Evolutionary conservation across 2,113 vertebrate genomes (phyloP).

Genomic region (Arvicanthis niloticus): DNA sequence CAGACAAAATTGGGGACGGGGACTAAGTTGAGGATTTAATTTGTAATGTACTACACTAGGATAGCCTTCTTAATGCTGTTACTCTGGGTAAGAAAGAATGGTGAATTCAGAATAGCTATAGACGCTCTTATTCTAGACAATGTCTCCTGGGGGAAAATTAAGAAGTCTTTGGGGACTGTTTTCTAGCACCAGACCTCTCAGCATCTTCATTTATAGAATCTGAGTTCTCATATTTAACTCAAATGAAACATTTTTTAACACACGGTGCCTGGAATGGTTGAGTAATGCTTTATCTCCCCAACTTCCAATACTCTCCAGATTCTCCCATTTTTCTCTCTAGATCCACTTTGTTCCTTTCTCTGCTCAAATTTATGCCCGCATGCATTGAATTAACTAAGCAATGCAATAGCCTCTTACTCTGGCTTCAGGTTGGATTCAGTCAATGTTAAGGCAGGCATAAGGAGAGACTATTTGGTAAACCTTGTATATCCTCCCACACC

Average conservation of each 20-base stretch:
- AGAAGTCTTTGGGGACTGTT: not conserved
- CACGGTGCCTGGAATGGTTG: not conserved
- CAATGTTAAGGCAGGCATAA: not conserved
- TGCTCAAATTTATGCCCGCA: not conserved
- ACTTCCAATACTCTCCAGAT: not conserved
- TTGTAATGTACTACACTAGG: not conserved
- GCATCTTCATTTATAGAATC: not conserved
- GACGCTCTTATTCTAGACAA: not conserved
- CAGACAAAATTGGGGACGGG: not conserved
- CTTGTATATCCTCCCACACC: not conserved
- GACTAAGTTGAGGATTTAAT: not conserved
- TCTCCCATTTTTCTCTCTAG: conserved; percentile 3
- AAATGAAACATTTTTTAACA: not conserved
- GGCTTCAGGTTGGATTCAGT: conserved; percentile 27
- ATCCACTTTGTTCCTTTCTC: not conserved
- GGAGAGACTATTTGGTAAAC: not conserved
- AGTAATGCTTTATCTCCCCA: not conserved
- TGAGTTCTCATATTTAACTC: not conserved
- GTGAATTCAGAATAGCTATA: not conserved
- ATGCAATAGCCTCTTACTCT: not conserved
- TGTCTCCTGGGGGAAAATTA: not conserved
- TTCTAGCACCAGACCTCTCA: not conserved
- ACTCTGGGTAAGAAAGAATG: not conserved
- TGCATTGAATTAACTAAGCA: not conserved
- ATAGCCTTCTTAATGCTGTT: not conserved